Base-by-base conservation (phyloP, 2,797 vertebrate genomes). In the Karalla daura region DNA sequence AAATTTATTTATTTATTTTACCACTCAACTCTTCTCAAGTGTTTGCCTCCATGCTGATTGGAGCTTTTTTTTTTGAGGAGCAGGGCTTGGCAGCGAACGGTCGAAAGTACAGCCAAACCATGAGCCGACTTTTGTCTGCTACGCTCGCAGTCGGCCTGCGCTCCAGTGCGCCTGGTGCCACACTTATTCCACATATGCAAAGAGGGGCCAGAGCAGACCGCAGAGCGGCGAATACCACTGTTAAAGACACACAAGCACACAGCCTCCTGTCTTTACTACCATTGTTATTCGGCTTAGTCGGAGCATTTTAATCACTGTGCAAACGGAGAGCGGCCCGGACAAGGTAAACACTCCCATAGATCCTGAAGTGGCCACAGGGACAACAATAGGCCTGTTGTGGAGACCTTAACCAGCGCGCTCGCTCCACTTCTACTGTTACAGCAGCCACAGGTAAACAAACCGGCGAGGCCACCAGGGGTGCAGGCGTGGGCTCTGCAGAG, bases 391-490 rank as follows among this genome's bases (percentile, higher is more conserved):
- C 8, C 63, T 80, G 80, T 87, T 90, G 80, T 90, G 76, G 41
- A 72, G 77, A 58, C 63, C 44, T 80, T 52, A 75, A 81, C 69
- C 73, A 65, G 44, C n/a, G 39, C 12, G 2, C 80, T 78, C 18
- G 23, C 71, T 71, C 55, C 7, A 20, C 81, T 62, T 85, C 85
- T 85, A 78, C 64, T 78, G 78, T 89, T 91, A 70, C 83, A 74
- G 66, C 68, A 67, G 65, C 75, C 44, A 46, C 78, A 86, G 85
- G 90, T 89, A 88, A 90, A 91, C 86, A 90, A 84, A 85, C 84
- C 33, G 54, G 65, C 63, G 39, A 45, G 75, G 83, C 81, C 80
- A 88, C 74, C 78, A 49, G 66, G 58, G 73, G 78, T 77, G 85
- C 74, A 83, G 78, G 70, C 70, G 63, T 69, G 58, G 59, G 51